Conservation (phyloP, 2,888 invertebrate species). For the Ephialtes manifestator region DNA sequence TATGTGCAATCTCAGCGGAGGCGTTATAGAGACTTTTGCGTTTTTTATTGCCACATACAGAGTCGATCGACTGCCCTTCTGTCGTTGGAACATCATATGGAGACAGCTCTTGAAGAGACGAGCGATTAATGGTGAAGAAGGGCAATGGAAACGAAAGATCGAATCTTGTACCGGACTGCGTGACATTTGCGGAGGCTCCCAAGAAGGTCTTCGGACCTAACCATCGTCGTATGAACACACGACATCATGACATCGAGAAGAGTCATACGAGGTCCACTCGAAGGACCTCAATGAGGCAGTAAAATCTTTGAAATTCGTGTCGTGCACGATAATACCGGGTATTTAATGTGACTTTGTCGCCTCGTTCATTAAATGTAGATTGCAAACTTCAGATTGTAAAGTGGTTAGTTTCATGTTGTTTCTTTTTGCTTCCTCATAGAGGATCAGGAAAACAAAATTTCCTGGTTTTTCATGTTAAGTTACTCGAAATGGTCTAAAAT, state of each 20-base stretch:
- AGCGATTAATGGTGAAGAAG: background rate
- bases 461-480: no score
- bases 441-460: no score
- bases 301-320: background rate
- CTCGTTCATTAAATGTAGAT: background rate
- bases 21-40: background rate
- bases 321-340: background rate
- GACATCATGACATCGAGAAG: background rate
- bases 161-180: background rate
- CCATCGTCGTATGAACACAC: background rate
- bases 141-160: background rate
- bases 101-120: background rate
- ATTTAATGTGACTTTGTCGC: background rate
- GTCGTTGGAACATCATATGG: background rate
- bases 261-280: conserved; percentile 14
- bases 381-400: background rate
- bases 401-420: background rate
- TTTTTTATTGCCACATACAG: background rate
- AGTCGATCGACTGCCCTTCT: background rate
- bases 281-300: background rate
- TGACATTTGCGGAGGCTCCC: background rate
- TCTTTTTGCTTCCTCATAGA: no score
- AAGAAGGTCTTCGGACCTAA: background rate
- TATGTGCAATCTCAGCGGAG: conserved; percentile 47
- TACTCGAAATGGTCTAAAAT: no score